These are phyloP conservation scores for Charaxes varanes DNA, from an alignment of 1,140 invertebrate species.

Conservation along the genomic window DNA sequence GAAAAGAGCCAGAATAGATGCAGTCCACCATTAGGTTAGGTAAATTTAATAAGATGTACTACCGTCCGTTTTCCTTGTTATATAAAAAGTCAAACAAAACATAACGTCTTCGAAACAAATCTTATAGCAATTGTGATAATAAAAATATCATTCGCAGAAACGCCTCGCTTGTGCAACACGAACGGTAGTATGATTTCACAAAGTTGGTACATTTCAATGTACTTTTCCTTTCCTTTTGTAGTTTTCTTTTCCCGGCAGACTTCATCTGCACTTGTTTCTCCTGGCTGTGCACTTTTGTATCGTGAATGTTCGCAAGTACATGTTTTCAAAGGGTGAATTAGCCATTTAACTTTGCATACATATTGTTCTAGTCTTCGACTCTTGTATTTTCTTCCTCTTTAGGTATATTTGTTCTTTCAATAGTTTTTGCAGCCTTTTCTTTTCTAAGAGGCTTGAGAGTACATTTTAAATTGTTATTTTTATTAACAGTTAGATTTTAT, in stretches of 20 bases:
- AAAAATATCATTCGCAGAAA: slow-evolving; percentile 9
- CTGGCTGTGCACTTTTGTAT: slow-evolving; percentile 15
- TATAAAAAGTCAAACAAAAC: slow-evolving; percentile 3
- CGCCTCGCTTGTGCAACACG: slow-evolving; percentile 6
- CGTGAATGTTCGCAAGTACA: slow-evolving; percentile 14
- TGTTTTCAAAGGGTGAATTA: slow-evolving; percentile 22
- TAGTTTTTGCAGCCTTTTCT: slow-evolving; percentile 7
- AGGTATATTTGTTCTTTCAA: slow-evolving; percentile 12
- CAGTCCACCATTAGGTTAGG: too few relatives aligned
- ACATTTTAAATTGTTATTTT: background rate
- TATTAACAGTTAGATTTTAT: background rate
- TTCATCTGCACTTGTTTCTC: slow-evolving; percentile 19
- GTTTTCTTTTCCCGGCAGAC: slow-evolving; percentile 20
- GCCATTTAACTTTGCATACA: slow-evolving; percentile 24
- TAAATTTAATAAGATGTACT: too few relatives aligned
- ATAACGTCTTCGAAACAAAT: slow-evolving; percentile 3
- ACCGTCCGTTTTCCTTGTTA: too few relatives aligned
- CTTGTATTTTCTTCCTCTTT: slow-evolving; percentile 11
- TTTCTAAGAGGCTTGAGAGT: too few relatives aligned
- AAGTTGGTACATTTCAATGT: slow-evolving; percentile 9
- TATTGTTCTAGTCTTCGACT: slow-evolving; percentile 14
- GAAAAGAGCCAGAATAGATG: too few relatives aligned
- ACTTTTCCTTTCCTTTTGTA: slow-evolving; percentile 16
- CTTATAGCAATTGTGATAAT: slow-evolving; percentile 9
- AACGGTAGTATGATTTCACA: slow-evolving; percentile 13